Conservation (phyloP, 2,797 vertebrate genomes). For the Chloroceryle inda region DNA sequence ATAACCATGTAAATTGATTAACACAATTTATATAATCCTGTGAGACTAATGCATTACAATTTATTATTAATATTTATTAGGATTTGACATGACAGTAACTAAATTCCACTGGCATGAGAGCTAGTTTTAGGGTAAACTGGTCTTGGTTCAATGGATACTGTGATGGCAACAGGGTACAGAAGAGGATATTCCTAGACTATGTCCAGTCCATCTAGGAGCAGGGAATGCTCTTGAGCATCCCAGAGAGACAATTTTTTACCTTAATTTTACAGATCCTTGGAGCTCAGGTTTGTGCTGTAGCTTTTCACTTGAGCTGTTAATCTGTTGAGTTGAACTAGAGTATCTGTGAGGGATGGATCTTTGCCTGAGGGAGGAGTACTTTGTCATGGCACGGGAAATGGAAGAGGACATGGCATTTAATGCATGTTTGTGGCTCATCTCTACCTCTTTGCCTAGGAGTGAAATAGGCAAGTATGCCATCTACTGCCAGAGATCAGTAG, state of each 20-base stretch:
- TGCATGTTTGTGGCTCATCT: not conserved
- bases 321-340: not conserved
- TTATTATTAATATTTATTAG: not conserved
- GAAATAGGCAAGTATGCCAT: slow-evolving; percentile 95
- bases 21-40: not conserved
- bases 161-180: not conserved
- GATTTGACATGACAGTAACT: not conserved
- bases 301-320: not conserved
- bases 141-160: not conserved
- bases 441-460: slow-evolving; percentile 79
- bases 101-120: not conserved
- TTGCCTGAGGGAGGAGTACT: not conserved
- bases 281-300: not conserved
- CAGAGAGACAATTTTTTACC: not conserved
- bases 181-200: not conserved
- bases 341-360: not conserved
- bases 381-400: not conserved
- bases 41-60: not conserved
- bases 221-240: not conserved
- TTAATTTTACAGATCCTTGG: not conserved
- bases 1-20: not conserved
- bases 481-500: slow-evolving; percentile 94
- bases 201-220: not conserved
- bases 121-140: not conserved
- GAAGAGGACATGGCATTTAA: not conserved